Evolutionary conservation across 2,888 invertebrate genomes (phyloP).

Genomic region (Lasioglossum oenotherae): DNA sequence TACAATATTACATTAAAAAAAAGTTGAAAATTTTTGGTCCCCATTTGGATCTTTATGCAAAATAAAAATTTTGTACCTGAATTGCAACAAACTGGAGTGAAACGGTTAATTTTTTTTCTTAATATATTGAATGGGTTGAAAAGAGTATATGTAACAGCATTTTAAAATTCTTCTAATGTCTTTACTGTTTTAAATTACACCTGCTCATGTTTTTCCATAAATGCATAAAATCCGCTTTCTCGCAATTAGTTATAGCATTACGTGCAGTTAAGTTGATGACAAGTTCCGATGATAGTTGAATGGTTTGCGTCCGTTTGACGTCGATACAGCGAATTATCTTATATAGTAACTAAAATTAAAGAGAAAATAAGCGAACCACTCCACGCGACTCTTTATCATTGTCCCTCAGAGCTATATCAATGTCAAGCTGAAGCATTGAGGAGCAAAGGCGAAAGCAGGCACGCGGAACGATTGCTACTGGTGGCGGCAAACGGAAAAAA

Average conservation of each 20-base stretch:
- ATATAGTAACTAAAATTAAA: not conserved
- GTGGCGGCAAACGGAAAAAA: conserved; percentile 5
- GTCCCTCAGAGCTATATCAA: not conserved
- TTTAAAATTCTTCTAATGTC: too few relatives aligned
- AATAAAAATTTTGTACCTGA: too few relatives aligned
- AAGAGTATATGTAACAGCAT: too few relatives aligned
- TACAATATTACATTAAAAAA: too few relatives aligned
- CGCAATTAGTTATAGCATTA: not conserved
- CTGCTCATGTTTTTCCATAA: too few relatives aligned
- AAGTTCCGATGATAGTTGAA: not conserved
- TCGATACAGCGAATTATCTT: not conserved
- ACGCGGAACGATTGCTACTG: not conserved
- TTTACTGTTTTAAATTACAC: too few relatives aligned
- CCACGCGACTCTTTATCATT: conserved; percentile 1
- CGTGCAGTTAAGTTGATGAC: not conserved
- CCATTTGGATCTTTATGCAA: too few relatives aligned
- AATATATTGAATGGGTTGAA: too few relatives aligned
- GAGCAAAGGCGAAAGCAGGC: not conserved
- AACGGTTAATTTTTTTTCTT: too few relatives aligned
- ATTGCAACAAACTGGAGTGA: too few relatives aligned
- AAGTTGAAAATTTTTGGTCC: too few relatives aligned
- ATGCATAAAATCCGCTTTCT: too few relatives aligned
- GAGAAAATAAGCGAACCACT: not conserved
- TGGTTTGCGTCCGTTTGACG: not conserved
- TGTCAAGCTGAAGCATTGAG: not conserved